phyloP scores from a whole-genome alignment of 2,888 invertebrate species.

The Xanthia togata region DNA sequence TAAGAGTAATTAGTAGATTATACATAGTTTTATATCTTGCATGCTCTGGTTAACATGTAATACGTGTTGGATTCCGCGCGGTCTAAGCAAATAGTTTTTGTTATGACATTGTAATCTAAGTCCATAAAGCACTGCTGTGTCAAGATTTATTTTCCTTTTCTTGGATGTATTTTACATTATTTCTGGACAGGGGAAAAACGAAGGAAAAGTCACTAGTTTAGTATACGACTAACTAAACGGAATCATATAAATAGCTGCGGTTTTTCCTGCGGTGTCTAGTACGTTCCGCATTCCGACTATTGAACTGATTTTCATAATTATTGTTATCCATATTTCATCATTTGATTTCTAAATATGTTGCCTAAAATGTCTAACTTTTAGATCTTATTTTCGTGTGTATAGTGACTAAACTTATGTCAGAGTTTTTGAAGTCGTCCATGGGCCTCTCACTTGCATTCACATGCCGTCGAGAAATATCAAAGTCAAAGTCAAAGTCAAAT shows the following conservation, averaged over 20 bases:
- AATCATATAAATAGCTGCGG: background rate
- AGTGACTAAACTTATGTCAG: too few relatives aligned
- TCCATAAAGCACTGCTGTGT: background rate
- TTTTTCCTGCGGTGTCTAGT: background rate
- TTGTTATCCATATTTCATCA: too few relatives aligned
- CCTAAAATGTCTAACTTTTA: too few relatives aligned
- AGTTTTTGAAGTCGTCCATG: too few relatives aligned
- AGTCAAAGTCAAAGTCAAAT: too few relatives aligned
- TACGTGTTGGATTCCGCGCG: conserved; percentile 31
- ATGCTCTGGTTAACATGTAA: conserved; percentile 48
- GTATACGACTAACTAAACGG: background rate
- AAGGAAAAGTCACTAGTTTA: background rate
- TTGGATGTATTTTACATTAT: background rate
- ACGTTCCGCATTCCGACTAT: background rate
- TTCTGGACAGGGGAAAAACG: background rate
- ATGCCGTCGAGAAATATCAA: too few relatives aligned
- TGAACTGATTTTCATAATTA: too few relatives aligned
- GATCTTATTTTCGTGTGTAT: background rate
- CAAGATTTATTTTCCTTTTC: background rate
- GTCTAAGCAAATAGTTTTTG: conserved; percentile 1
- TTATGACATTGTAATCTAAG: conserved; percentile 4
- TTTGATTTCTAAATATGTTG: too few relatives aligned
- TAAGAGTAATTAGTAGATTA: conserved; percentile 47
- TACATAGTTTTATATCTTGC: conserved; percentile 22
- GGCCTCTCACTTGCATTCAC: too few relatives aligned